A percentile compares a stretch with the other conserved stretches of the same genome.
Conservation (phyloP, 2,797 vertebrate species). For the Semotilus atromaculatus region DNA sequence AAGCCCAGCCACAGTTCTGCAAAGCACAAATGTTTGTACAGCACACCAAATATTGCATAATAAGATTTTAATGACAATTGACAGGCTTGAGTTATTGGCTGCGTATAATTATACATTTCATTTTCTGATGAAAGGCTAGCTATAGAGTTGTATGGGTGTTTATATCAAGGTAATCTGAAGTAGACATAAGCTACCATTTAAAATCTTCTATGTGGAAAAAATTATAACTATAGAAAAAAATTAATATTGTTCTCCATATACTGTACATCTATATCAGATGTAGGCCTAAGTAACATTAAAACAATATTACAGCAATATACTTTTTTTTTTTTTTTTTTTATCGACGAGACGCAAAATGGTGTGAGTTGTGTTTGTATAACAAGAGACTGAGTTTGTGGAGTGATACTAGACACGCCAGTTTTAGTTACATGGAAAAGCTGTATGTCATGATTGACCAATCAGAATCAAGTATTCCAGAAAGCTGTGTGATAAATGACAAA, state of each 20-base stretch:
- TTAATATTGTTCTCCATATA: neutral
- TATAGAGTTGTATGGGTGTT: neutral
- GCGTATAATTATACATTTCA: slow-evolving; percentile 27
- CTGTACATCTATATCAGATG: neutral
- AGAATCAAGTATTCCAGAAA: neutral
- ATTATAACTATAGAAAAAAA: no score
- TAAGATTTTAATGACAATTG: slow-evolving; percentile 50
- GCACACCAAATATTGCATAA: slow-evolving; percentile 58
- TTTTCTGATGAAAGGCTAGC: neutral
- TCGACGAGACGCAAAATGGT: neutral
- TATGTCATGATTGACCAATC: neutral
- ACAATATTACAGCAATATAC: neutral
- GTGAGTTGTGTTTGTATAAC: neutral
- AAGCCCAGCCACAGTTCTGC: slow-evolving; percentile 37
- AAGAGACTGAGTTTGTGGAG: neutral
- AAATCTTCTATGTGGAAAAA: neutral
- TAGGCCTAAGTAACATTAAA: neutral
- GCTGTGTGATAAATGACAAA: neutral
- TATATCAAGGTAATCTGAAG: slow-evolving; percentile 8
- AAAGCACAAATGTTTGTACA: slow-evolving; percentile 38
- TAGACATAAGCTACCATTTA: neutral
- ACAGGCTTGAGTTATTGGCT: slow-evolving; percentile 34
- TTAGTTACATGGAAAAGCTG: neutral
- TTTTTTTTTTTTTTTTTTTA: neutral
- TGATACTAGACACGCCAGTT: neutral